Evolutionary conservation across 2,888 invertebrate genomes (phyloP).

Genomic region (Sympetrum striolatum): DNA sequence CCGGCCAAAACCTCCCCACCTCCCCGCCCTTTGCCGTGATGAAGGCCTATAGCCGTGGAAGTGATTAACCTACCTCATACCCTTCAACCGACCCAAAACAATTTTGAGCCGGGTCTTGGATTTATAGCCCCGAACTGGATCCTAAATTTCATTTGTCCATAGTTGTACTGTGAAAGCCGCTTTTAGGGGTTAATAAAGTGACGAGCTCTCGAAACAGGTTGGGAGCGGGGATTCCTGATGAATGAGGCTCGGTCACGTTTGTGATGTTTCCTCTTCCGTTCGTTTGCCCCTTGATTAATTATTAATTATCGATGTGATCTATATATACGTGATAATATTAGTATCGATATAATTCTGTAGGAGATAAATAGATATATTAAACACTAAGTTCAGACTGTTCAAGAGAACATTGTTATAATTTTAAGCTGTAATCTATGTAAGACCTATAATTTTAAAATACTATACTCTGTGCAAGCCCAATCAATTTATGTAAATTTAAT

Average conservation of each 20-base stretch:
- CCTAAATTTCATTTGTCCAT: slow-evolving; percentile 23
- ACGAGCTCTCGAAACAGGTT: slow-evolving; percentile 19
- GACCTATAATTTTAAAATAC: no score
- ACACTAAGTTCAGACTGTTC: no score
- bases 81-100: slow-evolving; percentile 17
- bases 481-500: no score
- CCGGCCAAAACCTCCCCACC: slow-evolving; percentile 43
- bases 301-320: background rate
- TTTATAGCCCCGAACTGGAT: slow-evolving; percentile 30
- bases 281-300: background rate
- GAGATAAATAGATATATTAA: no score
- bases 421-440: no score
- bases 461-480: no score
- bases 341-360: no score
- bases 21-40: slow-evolving; percentile 53
- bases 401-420: no score
- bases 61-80: slow-evolving; percentile 13
- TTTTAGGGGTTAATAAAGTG: slow-evolving; percentile 39
- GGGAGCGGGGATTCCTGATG: background rate
- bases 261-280: no score
- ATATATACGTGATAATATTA: no score
- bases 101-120: slow-evolving; percentile 21
- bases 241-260: background rate
- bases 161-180: slow-evolving; percentile 27
- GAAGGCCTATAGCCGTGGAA: slow-evolving; percentile 47